Evolutionary conservation across 2,888 invertebrate genomes (phyloP).

Genomic region (Charanyca ferruginea): DNA sequence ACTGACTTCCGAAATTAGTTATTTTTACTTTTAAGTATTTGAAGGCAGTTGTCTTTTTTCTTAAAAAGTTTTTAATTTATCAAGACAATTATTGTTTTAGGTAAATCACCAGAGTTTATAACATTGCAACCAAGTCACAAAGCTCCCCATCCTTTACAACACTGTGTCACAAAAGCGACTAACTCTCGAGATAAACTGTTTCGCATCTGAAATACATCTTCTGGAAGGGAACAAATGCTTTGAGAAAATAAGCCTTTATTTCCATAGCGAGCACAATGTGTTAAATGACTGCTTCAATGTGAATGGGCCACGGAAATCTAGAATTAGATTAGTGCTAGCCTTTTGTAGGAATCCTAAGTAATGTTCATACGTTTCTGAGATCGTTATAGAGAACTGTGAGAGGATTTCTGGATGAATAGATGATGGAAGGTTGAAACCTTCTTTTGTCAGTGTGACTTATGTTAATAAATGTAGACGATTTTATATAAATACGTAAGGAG

Average conservation of each 20-base stretch:
- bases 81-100: too few relatives aligned
- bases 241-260: slow-evolving; percentile 84
- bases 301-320: slow-evolving; percentile 69
- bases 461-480: too few relatives aligned
- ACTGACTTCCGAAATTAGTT: too few relatives aligned
- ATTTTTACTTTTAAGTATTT: too few relatives aligned
- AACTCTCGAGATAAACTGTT: slow-evolving; percentile 82
- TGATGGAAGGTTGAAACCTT: background rate
- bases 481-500: too few relatives aligned
- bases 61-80: too few relatives aligned
- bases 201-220: slow-evolving; percentile 86
- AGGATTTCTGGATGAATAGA: slow-evolving; percentile 25
- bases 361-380: slow-evolving; percentile 46
- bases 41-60: too few relatives aligned
- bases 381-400: slow-evolving; percentile 30
- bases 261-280: slow-evolving; percentile 75
- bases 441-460: background rate
- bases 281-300: slow-evolving; percentile 73
- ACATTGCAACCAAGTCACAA: background rate
- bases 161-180: slow-evolving; percentile 71
- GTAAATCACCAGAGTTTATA: background rate
- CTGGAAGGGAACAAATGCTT: slow-evolving; percentile 86
- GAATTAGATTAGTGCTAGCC: slow-evolving; percentile 68
- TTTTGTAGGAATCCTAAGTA: slow-evolving; percentile 56
- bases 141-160: slow-evolving; percentile 27